Conservation (phyloP, 2,888 invertebrate genomes). For the Idaea dimidiata region DNA sequence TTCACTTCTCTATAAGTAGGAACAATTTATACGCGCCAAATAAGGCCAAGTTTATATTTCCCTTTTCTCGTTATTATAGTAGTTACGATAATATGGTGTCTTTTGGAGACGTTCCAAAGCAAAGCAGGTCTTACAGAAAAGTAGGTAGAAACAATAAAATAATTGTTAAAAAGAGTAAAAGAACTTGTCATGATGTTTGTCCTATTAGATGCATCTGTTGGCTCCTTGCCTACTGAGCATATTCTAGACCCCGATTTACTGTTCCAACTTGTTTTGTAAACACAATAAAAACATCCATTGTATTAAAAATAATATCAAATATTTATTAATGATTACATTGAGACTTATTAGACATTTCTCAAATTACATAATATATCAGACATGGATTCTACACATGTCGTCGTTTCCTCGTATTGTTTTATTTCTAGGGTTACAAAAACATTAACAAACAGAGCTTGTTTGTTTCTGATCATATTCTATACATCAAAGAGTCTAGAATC, state of each 20-base stretch:
- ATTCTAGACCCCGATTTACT: conserved; percentile 39
- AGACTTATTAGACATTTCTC: too few species aligned
- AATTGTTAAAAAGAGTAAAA: background rate
- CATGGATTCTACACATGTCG: too few species aligned
- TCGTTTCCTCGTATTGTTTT: too few species aligned
- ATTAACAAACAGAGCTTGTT: background rate
- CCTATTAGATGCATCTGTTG: conserved; percentile 67
- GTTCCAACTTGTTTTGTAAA: conserved; percentile 44
- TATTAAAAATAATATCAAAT: too few species aligned
- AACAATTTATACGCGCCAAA: background rate
- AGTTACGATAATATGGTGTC: background rate
- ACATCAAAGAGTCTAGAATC: background rate
- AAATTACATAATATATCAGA: too few species aligned
- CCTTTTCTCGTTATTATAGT: background rate
- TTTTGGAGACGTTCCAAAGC: background rate
- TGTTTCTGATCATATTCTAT: too few species aligned
- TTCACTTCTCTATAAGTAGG: background rate
- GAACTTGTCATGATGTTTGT: conserved; percentile 39
- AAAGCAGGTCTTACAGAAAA: background rate
- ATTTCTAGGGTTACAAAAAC: background rate
- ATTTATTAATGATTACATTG: too few species aligned
- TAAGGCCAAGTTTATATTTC: background rate
- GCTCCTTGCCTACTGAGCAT: conserved; percentile 57
- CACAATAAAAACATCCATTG: conserved; percentile 17
- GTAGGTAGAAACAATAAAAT: background rate